Evolutionary conservation across 2,888 invertebrate genomes (phyloP).

Genomic region (Bruchidius siliquastri): DNA sequence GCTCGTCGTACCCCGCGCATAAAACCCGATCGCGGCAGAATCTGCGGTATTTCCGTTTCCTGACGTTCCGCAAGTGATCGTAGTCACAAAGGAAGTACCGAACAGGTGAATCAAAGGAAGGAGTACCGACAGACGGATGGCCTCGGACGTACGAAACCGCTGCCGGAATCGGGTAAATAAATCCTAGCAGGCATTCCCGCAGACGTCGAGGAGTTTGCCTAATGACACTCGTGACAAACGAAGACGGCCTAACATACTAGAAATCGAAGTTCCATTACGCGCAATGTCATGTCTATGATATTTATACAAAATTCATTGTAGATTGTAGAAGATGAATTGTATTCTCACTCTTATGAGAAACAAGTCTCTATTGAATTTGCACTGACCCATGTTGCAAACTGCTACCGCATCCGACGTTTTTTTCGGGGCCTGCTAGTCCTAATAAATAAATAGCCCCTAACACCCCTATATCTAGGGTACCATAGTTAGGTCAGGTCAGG

Average conservation of each 20-base stretch:
- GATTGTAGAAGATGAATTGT: no score
- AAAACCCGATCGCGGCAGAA: not conserved
- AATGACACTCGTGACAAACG: not conserved
- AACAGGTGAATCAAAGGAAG: not conserved
- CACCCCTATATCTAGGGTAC: no score
- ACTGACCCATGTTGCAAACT: no score
- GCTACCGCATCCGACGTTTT: no score
- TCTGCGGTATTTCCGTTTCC: not conserved
- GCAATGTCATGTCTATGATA: no score
- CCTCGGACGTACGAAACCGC: not conserved
- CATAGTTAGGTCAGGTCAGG: no score
- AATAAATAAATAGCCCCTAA: no score
- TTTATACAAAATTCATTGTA: no score
- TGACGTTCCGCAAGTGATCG: not conserved
- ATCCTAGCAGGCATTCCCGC: not conserved
- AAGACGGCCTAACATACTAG: not conserved
- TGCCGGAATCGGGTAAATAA: not conserved
- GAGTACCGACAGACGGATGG: not conserved
- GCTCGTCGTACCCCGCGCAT: not conserved
- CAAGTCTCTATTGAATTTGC: no score
- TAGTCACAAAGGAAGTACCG: not conserved
- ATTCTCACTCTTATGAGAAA: no score
- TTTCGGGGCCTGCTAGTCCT: no score
- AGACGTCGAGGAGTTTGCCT: not conserved
- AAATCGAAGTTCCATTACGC: not conserved